Evolutionary conservation across 2,113 vertebrate genomes (phyloP), one percentile per base, ranked within the genome.

Genomic region (Thymallus thymallus): DNA sequence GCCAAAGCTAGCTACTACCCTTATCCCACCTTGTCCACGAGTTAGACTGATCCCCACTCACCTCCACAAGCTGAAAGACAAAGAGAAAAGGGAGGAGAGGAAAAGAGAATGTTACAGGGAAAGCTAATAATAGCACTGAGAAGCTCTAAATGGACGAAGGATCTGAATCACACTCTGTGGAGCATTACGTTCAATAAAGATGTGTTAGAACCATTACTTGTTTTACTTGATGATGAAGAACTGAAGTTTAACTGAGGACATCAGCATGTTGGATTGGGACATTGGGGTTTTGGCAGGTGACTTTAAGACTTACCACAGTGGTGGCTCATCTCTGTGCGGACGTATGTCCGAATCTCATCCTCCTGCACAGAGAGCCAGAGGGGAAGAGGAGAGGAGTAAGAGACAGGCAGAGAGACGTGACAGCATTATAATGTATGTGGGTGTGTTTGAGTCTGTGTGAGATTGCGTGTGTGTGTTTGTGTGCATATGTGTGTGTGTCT

Each of bases 321-420:
- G 84, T 96, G 95, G 87, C 78, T 97, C 97, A 99, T 98, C 92
- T 99, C 98, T 35, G 95, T 89, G 81, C 95, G 94, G 82, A 99
- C 94, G 0, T 94, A 98, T 26, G 85, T 71, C 6, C 96, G 95
- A 80, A 99, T 91, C 86, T 98, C 97, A 51, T 94, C 93, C 89
- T 98, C 97, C 98, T 99, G 86, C 56, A 22, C 24, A 67, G 9
- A 12, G 56, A 60, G 56, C 56, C 65, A 12, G 32, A 9, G 65
- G 5, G 13, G 14, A 30, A 62, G n/a, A 18, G 22, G 41, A 26
- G 18, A 13, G 2, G 1, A 32, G 35, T 10, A 41, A 55, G n/a
- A 73, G 18, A 62, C 32, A 26, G 32, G 58, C 46, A 46, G 24
- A 22, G 16, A 18, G 16, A 46, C 3, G 55, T 61, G 55, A 32